Evolutionary conservation across 2,888 invertebrate species (phyloP).

Genomic region (Phyllotreta cruciferae): DNA sequence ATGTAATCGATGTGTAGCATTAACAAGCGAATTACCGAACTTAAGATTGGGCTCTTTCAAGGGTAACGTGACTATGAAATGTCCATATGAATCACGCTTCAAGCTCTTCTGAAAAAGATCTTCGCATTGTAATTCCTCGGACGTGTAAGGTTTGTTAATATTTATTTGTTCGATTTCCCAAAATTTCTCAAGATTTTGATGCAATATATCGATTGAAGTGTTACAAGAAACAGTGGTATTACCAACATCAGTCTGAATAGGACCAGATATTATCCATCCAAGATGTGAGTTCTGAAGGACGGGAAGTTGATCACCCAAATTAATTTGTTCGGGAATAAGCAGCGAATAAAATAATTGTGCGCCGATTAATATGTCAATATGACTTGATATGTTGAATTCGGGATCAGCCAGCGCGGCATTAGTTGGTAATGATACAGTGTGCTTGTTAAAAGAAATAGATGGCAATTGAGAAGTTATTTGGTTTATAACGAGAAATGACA

Average conservation of each 20-base stretch:
- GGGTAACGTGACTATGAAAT: conserved; percentile 3
- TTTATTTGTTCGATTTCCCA: not conserved
- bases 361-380: not conserved
- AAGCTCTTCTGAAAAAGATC: not conserved
- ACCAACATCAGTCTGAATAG: not conserved
- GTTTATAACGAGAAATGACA: too few species aligned
- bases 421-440: not conserved
- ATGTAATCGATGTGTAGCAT: not conserved
- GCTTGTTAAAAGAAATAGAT: not conserved
- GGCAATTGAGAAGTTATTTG: too few species aligned
- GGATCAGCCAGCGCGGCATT: not conserved
- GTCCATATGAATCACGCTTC: too few species aligned
- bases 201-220: not conserved
- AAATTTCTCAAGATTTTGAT: not conserved
- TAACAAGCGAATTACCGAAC: not conserved
- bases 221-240: not conserved
- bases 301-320: not conserved
- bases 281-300: not conserved
- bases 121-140: not conserved
- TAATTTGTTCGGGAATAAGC: too few species aligned
- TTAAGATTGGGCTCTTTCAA: not conserved
- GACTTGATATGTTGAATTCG: not conserved
- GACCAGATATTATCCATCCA: conserved; percentile 6
- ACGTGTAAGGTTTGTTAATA: not conserved
- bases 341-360: not conserved